phyloP scores from a whole-genome alignment of 2,113 vertebrate genomes.

The Damaliscus lunatus region DNA sequence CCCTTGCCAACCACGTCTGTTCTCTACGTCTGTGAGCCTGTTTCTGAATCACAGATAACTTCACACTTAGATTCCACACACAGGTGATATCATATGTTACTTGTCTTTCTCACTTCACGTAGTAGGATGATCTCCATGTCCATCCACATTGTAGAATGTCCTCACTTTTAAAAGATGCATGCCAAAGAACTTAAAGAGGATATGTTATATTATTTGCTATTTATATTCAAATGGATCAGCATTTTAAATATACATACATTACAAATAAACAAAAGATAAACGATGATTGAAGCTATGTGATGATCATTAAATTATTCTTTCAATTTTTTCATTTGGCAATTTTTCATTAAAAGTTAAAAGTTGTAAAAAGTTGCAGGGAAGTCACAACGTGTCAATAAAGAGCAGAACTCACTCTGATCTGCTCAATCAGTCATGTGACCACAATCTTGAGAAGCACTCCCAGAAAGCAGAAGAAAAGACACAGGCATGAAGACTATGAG shows the following conservation, averaged over 20 bases:
- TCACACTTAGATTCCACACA: not conserved
- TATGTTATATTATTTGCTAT: not conserved
- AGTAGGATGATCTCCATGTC: not conserved
- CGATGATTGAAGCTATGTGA: not conserved
- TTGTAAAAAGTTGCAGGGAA: not conserved
- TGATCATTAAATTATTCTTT: not conserved
- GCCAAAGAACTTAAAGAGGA: not conserved
- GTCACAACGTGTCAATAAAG: not conserved
- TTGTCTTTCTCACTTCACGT: not conserved
- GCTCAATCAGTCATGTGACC: not conserved
- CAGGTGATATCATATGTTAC: not conserved
- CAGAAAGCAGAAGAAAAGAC: not conserved
- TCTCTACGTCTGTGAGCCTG: not conserved
- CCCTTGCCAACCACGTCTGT: not conserved
- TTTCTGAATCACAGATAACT: not conserved
- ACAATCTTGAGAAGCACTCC: not conserved
- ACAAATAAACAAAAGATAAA: not conserved
- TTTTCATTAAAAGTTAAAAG: not conserved
- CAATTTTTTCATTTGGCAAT: not conserved
- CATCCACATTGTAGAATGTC: not conserved
- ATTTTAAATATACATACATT: not conserved
- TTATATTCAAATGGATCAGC: not conserved
- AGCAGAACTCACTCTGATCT: not conserved
- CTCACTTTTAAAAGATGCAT: not conserved
- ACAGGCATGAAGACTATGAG: too few relatives aligned